A percentile compares a stretch with the other conserved stretches of the same genome.
These are phyloP conservation scores for Chloroceryle amazona DNA, from an alignment of 2,797 vertebrate genomes.

Conservation along the genomic window DNA sequence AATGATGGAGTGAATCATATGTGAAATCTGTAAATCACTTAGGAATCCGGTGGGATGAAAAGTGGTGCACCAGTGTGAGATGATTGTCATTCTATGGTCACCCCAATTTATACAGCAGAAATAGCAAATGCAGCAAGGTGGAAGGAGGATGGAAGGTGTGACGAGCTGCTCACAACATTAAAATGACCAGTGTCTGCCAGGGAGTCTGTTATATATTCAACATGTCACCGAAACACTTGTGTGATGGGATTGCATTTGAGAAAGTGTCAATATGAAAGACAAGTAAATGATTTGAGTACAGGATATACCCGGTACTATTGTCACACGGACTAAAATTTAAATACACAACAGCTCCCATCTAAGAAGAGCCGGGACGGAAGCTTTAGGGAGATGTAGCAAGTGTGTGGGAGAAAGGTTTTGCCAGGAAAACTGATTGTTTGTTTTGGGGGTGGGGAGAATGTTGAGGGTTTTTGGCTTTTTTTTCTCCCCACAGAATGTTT, in stretches of 20 bases:
- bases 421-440: background rate
- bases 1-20: background rate
- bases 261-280: conserved; percentile 37
- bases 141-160: conserved; percentile 60
- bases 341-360: background rate
- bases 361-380: background rate
- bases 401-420: background rate
- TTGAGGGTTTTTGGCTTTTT: background rate
- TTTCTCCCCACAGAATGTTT: background rate
- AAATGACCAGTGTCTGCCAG: conserved; percentile 4
- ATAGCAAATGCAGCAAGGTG: background rate
- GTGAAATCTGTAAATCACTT: background rate
- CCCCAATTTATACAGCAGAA: conserved; percentile 39
- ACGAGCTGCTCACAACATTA: conserved; percentile 23
- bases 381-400: background rate
- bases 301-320: conserved; percentile 12
- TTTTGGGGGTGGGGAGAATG: background rate
- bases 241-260: conserved; percentile 6
- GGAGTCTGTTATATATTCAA: background rate
- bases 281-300: conserved; percentile 4
- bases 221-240: background rate
- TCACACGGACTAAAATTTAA: background rate
- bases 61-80: background rate
- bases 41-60: background rate
- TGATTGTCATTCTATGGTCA: conserved; percentile 34